These are phyloP conservation scores for Grallaria varia DNA, from an alignment of 2,113 vertebrate species.

Conservation along the genomic window DNA sequence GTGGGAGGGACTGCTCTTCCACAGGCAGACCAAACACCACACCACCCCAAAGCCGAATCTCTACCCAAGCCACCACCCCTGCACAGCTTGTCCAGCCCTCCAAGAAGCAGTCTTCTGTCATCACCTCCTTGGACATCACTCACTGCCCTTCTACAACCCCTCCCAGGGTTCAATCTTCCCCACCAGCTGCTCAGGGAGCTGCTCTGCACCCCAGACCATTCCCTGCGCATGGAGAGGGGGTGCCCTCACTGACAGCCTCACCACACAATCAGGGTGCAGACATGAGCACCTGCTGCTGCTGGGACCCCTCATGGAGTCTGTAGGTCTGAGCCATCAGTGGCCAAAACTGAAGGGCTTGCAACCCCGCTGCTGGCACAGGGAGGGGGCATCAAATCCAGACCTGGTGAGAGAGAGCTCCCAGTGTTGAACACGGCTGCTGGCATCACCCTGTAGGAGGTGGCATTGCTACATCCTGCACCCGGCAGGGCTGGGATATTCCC, in stretches of 20 bases:
- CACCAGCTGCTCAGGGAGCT: background rate
- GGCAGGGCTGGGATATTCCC: background rate
- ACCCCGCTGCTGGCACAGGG: rapidly evolving
- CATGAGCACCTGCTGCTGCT: background rate
- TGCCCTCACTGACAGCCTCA: background rate
- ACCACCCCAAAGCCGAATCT: background rate
- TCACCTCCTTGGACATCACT: background rate
- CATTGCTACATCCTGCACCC: background rate
- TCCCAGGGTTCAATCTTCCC: background rate
- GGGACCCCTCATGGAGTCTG: background rate
- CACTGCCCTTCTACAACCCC: background rate
- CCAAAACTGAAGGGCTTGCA: background rate
- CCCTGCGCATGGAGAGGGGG: background rate
- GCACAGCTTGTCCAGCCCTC: background rate
- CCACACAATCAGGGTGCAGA: rapidly evolving
- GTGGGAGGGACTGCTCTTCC: background rate
- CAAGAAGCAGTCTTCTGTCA: background rate
- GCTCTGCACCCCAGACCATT: background rate
- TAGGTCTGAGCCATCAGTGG: background rate
- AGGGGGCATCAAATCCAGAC: background rate
- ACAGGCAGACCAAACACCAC: too few relatives aligned
- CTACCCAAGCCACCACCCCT: background rate
- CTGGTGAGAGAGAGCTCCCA: background rate
- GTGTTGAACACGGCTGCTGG: background rate
- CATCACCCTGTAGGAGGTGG: background rate